Base-by-base conservation (phyloP, 2,888 invertebrate species). In the Zygaena filipendulae region DNA sequence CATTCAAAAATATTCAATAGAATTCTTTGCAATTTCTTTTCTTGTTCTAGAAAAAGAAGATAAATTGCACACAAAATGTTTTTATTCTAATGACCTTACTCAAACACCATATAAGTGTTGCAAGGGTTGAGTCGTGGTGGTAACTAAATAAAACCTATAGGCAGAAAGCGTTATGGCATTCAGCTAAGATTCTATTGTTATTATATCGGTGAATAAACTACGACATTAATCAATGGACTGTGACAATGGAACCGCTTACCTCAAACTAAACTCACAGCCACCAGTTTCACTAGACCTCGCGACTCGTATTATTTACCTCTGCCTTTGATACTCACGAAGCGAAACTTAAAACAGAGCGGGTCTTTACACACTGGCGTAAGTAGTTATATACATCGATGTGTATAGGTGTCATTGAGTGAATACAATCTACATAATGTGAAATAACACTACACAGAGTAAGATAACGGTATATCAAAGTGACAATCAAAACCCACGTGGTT, bases 141-240 rank as follows among this genome's bases (percentile, higher is more conserved):
- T 47, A 45, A 42, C 59, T 64, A 63, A 64, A 67, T 69, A 66
- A 61, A 68, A 64, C 58, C 59, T 68, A 64, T 54, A 66, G 59
- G 59, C 58, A 56, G 52, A 62, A 59, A 53, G 57, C 66, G 70
- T 68, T 67, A 68, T 59, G 59, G 66, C 59, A 60, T 67, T 70
- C 64, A 61, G 59, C 64, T 61, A 67, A 66, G 69, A 62, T 60
- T 52, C 56, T 59, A 77, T 77, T 74, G 75, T 77, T 72, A 70
- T 72, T 70, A 67, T 70, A 75, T 74, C 69, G 53, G 60, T 71
- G 71, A 71, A 75, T 75, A 74, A 72, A 72, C 72, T 69, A 68
- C 56, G 42, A 52, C 62, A 75, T 79, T 72, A 74, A 74, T 77
- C 75, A 75, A 75, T 69, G 51, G 49, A 42, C 37, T 49, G 51